Percentiles rank a stretch among this genome's conserved stretches.
phyloP scores from a whole-genome alignment of 2,797 vertebrate species.

The Mormyrops attenuatus region DNA sequence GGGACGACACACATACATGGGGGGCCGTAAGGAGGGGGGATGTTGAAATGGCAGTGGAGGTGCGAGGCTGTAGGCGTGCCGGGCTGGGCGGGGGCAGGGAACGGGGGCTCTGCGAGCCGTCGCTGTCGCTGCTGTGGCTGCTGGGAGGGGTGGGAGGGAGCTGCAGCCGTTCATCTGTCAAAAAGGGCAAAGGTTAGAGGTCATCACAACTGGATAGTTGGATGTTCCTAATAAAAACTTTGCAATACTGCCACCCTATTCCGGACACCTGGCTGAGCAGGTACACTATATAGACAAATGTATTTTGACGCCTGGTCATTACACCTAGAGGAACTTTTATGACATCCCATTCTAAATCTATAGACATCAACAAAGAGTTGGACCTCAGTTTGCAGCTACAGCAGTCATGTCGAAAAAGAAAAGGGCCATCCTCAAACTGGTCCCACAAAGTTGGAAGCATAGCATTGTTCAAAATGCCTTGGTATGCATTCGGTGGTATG shows the following conservation, averaged over 20 bases:
- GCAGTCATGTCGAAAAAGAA: neutral
- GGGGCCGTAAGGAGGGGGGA: slow-evolving; percentile 95
- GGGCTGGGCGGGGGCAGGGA: slow-evolving; percentile 92
- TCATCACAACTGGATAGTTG: neutral
- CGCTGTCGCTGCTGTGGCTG: slow-evolving; percentile 93
- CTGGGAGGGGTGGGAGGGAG: slow-evolving; percentile 94
- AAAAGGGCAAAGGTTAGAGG: neutral
- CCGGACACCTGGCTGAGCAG: neutral
- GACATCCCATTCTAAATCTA: neutral
- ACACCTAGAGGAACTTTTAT: neutral
- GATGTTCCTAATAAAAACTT: neutral
- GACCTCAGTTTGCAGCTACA: neutral
- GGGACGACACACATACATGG: slow-evolving; percentile 70
- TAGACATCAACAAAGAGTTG: neutral
- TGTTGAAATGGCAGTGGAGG: slow-evolving; percentile 86
- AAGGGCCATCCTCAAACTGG: neutral
- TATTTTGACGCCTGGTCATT: neutral
- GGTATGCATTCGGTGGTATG: neutral
- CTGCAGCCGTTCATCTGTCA: slow-evolving; percentile 78
- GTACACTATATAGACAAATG: neutral
- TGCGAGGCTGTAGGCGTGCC: slow-evolving; percentile 72
- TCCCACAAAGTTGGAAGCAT: neutral
- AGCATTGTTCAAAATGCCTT: neutral
- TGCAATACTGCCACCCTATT: neutral
- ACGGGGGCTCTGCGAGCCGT: slow-evolving; percentile 82